Conservation (phyloP, 2,797 vertebrate genomes). For the Cebuella pygmaea region DNA sequence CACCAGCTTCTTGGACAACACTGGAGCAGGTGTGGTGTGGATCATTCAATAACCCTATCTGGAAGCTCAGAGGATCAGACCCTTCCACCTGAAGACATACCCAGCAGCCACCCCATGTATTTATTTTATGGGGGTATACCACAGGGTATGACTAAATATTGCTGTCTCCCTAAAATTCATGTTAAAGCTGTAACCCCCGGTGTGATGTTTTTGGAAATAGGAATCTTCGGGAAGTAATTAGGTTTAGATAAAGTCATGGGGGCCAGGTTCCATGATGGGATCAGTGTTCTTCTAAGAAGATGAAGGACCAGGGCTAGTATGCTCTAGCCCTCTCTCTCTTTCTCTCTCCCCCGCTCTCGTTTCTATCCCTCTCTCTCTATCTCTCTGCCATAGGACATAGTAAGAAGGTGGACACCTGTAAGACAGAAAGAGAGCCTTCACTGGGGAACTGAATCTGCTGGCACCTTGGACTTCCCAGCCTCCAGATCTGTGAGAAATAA, state of each 20-base stretch:
- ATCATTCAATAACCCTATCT: neutral
- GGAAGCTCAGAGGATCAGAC: neutral
- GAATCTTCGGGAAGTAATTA: neutral
- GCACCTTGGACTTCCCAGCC: neutral
- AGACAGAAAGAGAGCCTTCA: neutral
- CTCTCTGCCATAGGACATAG: neutral
- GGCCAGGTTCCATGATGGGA: neutral
- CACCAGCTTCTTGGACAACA: neutral
- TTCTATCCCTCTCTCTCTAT: neutral
- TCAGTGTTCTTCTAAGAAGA: neutral
- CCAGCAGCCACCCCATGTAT: neutral
- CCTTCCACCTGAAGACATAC: neutral
- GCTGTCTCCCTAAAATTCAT: neutral
- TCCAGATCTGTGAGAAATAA: neutral
- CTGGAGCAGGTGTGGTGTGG: neutral
- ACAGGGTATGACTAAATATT: neutral
- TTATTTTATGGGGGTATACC: too few relatives aligned
- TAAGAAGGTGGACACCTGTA: too few relatives aligned
- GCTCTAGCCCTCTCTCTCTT: fast-evolving
- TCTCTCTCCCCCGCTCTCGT: neutral
- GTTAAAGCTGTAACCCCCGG: neutral
- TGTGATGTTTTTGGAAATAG: neutral
- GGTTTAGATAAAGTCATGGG: neutral
- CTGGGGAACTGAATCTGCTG: neutral
- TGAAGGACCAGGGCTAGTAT: neutral